Evolutionary conservation across 2,113 vertebrate species (phyloP).

Genomic region (Elachura formosa): DNA sequence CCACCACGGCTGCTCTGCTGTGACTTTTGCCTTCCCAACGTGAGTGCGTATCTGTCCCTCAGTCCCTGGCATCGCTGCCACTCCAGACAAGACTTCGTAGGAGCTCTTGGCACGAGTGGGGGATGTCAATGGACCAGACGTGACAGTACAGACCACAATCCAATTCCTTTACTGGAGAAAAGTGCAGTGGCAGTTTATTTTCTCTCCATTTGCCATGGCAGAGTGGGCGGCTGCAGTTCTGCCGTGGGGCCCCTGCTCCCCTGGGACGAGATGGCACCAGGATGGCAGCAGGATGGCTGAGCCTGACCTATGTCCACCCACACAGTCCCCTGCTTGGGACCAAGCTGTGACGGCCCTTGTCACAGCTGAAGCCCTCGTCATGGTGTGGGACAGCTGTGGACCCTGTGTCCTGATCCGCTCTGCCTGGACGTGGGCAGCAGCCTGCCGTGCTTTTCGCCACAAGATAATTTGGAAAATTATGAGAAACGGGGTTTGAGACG

Average conservation of each 20-base stretch:
- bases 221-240: not conserved
- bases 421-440: not conserved
- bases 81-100: fast-evolving
- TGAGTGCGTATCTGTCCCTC: not conserved
- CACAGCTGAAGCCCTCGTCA: not conserved
- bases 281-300: not conserved
- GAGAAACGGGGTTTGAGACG: not conserved
- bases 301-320: not conserved
- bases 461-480: not conserved
- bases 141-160: not conserved
- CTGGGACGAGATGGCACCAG: not conserved
- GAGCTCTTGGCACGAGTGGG: not conserved
- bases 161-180: not conserved
- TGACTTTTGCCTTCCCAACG: fast-evolving
- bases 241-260: not conserved
- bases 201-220: not conserved
- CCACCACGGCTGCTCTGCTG: not conserved
- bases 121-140: not conserved
- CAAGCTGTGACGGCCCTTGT: fast-evolving
- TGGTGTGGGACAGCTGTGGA: not conserved
- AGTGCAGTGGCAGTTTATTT: not conserved
- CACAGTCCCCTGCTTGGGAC: not conserved
- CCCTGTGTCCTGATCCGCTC: not conserved
- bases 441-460: fast-evolving
- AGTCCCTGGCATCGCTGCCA: not conserved